These are phyloP conservation scores for Pseudochirops corinnae DNA, from an alignment of 2,797 vertebrate genomes.

Conservation along the genomic window DNA sequence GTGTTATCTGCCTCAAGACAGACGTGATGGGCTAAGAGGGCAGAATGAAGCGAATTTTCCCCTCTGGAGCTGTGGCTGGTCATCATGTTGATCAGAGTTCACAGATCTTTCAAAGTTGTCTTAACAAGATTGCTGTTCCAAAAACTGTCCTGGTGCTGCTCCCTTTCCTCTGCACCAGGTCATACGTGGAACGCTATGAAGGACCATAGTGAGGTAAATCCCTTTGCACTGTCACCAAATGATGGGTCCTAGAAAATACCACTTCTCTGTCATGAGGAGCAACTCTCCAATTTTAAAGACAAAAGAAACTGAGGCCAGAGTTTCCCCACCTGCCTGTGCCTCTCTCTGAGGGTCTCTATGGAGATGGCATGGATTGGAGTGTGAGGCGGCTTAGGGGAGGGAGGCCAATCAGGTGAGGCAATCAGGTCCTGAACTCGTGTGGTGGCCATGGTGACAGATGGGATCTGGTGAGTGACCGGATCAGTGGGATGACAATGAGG, in stretches of 20 bases:
- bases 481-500: too few relatives aligned
- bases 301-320: too few relatives aligned
- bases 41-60: neutral
- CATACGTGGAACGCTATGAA: neutral
- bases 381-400: too few relatives aligned
- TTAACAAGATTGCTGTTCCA: neutral
- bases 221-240: neutral
- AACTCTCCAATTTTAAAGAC: neutral
- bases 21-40: neutral
- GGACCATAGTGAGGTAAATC: neutral
- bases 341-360: too few relatives aligned
- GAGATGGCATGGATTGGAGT: too few relatives aligned
- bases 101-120: neutral
- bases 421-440: too few relatives aligned
- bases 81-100: neutral
- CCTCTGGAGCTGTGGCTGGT: neutral
- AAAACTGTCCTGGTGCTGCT: neutral
- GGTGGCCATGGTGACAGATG: too few relatives aligned
- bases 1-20: neutral
- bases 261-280: neutral
- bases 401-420: too few relatives aligned
- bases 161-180: neutral
- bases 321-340: too few relatives aligned
- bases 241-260: neutral
- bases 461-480: too few relatives aligned